Percentiles rank a stretch among this genome's conserved stretches.
Evolutionary conservation across 2,113 vertebrate genomes (phyloP).

Genomic region (Caranx ignobilis): DNA sequence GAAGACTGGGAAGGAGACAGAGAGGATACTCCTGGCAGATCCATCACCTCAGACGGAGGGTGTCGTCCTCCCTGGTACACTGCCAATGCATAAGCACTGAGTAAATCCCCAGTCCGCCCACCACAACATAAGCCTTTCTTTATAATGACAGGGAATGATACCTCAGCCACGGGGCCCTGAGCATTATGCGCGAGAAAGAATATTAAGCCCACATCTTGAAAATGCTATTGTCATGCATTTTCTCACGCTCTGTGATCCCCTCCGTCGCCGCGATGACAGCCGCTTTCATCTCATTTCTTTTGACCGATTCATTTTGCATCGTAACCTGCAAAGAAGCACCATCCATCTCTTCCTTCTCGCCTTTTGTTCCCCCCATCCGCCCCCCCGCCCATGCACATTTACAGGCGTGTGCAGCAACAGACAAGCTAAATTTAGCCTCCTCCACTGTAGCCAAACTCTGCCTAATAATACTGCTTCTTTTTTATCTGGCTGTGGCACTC

Average conservation of each 20-base stretch:
- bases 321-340: conserved; percentile 15
- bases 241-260: conserved; percentile 38
- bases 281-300: conserved; percentile 55
- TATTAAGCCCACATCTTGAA: conserved; percentile 52
- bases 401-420: conserved; percentile 62
- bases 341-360: conserved; percentile 26
- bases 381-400: conserved; percentile 41
- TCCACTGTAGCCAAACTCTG: conserved; percentile 49
- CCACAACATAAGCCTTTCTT: conserved; percentile 33
- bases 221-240: conserved; percentile 30
- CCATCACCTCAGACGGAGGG: conserved; percentile 9
- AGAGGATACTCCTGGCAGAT: conserved; percentile 15
- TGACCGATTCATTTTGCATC: conserved; percentile 23
- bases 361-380: conserved; percentile 26
- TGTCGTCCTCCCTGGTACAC: conserved; percentile 8
- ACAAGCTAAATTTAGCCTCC: conserved; percentile 76
- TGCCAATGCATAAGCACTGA: neutral
- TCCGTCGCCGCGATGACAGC: conserved; percentile 6
- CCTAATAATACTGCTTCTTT: conserved; percentile 56
- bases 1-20: neutral
- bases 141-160: conserved; percentile 10
- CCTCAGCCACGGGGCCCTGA: conserved; percentile 7
- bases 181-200: conserved; percentile 25
- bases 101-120: conserved; percentile 36
- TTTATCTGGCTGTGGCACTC: conserved; percentile 15